Evolutionary conservation across 1,140 invertebrate species (phyloP), one percentile per base, ranked within the genome.

Genomic region (Homarus americanus): DNA sequence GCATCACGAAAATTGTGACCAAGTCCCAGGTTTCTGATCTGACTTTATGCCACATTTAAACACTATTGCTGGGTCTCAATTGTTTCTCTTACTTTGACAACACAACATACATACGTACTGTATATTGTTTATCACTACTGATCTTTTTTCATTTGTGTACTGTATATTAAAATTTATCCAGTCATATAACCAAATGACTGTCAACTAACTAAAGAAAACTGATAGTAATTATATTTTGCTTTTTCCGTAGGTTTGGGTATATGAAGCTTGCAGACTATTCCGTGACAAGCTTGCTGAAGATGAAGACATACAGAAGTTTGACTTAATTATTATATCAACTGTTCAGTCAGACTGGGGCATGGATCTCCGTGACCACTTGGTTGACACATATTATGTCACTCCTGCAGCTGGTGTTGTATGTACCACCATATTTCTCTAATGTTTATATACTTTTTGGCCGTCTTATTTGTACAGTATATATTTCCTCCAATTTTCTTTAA

Each of bases 231-330:
- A 20, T 44, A 36, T 82, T 82, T 24, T 15, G 36, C 10, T 95
- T 4, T 94, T 95, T 79, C 93, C 97, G 95, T 38, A 92, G 92
- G 96, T 96, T 24, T 95, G 97, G 93, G 94, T 95, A 63, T 96
- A 97, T 93, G 98, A 98, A 95, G 96, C 96, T 7, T 94, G 95
- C 38, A 94, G 96, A 92, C 95, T 98, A 92, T 98, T 98, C 94
- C 95, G 95, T 91, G 97, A 98, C 93, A 95, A 96, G 93, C 94
- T 99, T 36, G 95, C 96, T 2, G 95, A 95, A 49, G 94, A 95
- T 38, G 96, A 97, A 34, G 96, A 98, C 92, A 95, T 95, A 73
- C 93, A 94, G 3, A 95, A 96, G 93, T 97, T 97, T 94, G 96
- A 97, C 92, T 93, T 94, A 9, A 96, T 98, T 90, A 90, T 97